Conservation (phyloP, 2,113 vertebrate genomes). For the Neotragus pygmaeus region DNA sequence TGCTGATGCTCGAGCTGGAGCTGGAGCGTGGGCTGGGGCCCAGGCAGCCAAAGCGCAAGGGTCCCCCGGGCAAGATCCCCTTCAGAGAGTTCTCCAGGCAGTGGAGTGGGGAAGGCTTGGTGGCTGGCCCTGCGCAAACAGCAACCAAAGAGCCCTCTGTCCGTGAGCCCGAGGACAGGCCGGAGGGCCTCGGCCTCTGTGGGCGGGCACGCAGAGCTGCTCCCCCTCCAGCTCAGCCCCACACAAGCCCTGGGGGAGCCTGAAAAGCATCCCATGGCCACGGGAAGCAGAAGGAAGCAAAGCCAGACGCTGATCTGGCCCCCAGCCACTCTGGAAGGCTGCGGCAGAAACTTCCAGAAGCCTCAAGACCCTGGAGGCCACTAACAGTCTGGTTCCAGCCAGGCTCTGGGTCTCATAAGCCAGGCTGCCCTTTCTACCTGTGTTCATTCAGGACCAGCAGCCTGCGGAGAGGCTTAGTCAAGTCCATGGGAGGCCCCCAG, state of each 20-base stretch:
- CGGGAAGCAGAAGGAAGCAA: not conserved
- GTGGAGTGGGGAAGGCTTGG: conserved; percentile 67
- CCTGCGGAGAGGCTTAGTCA: not conserved
- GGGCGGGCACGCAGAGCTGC: not conserved
- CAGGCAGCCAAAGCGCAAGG: conserved; percentile 56
- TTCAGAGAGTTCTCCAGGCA: conserved; percentile 68
- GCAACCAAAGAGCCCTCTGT: not conserved
- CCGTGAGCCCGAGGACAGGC: not conserved
- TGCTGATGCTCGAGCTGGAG: conserved; percentile 8
- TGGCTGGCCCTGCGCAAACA: not conserved
- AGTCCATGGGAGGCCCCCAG: not conserved
- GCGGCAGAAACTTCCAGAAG: not conserved
- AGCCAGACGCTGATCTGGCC: not conserved
- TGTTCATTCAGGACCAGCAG: not conserved
- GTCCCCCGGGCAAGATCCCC: conserved; percentile 50
- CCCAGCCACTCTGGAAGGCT: not conserved
- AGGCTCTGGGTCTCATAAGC: not conserved
- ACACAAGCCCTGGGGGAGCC: not conserved
- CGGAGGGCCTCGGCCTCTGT: not conserved
- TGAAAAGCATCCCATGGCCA: not conserved
- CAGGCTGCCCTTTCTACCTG: not conserved
- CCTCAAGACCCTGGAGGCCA: not conserved
- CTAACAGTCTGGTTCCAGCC: not conserved
- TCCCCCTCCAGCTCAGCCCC: not conserved
- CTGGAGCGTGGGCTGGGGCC: not conserved